Evolutionary conservation across 2,113 vertebrate species (phyloP), one percentile per base, ranked within the genome.

Genomic region (Triplophysa tibetana): DNA sequence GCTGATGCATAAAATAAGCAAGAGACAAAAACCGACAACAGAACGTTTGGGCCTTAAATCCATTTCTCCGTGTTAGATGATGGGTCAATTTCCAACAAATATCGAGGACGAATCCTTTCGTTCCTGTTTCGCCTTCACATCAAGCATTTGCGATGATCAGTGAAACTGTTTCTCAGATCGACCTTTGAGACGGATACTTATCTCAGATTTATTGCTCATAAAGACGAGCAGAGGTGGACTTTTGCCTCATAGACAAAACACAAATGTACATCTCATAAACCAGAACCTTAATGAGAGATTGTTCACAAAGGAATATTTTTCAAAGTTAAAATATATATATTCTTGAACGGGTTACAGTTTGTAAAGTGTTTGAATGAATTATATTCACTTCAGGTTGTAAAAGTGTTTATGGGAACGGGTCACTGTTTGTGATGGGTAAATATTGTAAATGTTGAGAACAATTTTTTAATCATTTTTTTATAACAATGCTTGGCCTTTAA

Each of bases 171-270:
- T 85, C 75, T 56, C 38, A 29, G n/a, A 24, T 61, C 77, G 73
- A 70, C 80, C 85, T 88, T 88, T 86, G 77, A 80, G 81, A 80
- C 78, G n/a, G 16, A 60, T 16, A 10, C 82, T 88, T 88, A 92
- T 89, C 88, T 65, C n/a, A 0, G 2, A 1, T 61, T 91, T 90
- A 91, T 89, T 88, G 83, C 78, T 82, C 26, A 62, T 54, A 12
- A 75, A 72, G 79, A 29, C 65, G 77, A 26, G 21, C 12, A 17
- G 13, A 21, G 6, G 63, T 90, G 90, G 91, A 93, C 92, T 91
- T 92, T 91, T 41, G 54, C 88, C 90, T 19, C 56, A 86, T 88
- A 91, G 90, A 90, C 75, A 74, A 21, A 8, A 7, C 8, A 58
- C 16, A 2, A 8, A 8, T 58, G n/a, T 48, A 12, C 41, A 29